Conservation (phyloP, 2,888 invertebrate genomes). For the Zaprionus bogoriensis region DNA sequence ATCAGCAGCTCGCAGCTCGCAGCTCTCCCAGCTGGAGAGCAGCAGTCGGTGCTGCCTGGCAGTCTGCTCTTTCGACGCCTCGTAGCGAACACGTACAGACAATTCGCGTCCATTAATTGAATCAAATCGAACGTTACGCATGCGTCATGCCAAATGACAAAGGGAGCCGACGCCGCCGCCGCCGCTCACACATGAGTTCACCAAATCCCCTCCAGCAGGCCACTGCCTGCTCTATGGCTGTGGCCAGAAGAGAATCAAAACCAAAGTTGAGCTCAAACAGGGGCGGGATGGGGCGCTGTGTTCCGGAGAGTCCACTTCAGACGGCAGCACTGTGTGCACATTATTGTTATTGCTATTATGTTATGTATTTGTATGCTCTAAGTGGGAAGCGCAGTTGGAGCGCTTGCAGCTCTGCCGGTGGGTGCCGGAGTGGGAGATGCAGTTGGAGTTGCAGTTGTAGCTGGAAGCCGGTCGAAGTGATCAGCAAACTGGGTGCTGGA, state of each 20-base stretch:
- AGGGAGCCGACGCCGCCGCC: conserved; percentile 67
- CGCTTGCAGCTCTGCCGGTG: conserved; percentile 20
- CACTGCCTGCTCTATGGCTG: conserved; percentile 10
- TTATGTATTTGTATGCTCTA: conserved; percentile 65
- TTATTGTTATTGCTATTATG: conserved; percentile 75
- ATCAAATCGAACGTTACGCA: conserved; percentile 79
- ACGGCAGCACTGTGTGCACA: conserved; percentile 53
- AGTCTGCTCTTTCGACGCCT: conserved; percentile 23
- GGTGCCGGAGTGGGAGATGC: conserved; percentile 16
- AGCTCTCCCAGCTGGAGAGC: not conserved
- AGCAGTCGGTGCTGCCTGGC: conserved; percentile 10
- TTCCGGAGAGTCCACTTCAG: conserved; percentile 47
- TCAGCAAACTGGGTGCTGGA: conserved; percentile 30
- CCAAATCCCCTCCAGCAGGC: too few relatives aligned
- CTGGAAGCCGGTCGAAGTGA: conserved; percentile 4
- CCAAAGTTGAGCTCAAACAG: not conserved
- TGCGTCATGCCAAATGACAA: conserved; percentile 74
- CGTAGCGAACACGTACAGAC: conserved; percentile 57
- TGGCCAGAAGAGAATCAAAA: conserved; percentile 1
- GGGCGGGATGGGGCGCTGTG: too few relatives aligned
- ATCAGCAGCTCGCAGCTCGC: not conserved
- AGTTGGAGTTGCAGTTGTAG: not conserved
- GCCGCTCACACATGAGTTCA: conserved; percentile 55
- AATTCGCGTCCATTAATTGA: conserved; percentile 76
- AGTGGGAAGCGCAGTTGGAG: conserved; percentile 68